Base-by-base conservation (phyloP, 2,888 invertebrate species). In the Heliconius sara region DNA sequence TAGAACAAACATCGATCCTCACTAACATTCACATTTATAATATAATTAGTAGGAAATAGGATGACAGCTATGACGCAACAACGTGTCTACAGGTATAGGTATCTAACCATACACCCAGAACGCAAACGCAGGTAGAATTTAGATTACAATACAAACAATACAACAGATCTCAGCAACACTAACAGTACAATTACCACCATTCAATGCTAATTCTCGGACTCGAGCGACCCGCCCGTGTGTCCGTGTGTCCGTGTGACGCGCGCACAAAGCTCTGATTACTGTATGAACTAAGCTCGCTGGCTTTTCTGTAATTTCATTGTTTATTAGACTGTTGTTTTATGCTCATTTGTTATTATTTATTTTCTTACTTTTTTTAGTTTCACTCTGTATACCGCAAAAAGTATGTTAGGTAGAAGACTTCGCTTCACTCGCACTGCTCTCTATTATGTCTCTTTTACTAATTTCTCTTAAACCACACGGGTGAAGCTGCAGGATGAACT, bases 181-280 rank as follows among this genome's bases (percentile, higher is more conserved):
- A 75, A 65, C 75, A 66, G 75, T 66, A 75, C 65, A 75, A 75
- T 75, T 75, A 75, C 13, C 43, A 27, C 75, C 47, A 63, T 75
- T 75, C 75, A 66, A 66, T 47, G 75, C 65, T 75, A 75, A 75
- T 75, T 75, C 65, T 75, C 75, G 10, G 39, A 47, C 10, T 65
- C 13, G 63, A 30, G 39, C 30, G 73, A 65, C 63, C 74, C 43
- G n/a, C 4, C 60, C 27, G 19, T 13, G 22, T 2, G 57, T 2
- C 52, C 19, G 52, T 19, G 19, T 16, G 52, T 19, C 57, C 57
- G n/a, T 60, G 60, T 60, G n/a, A 60, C 60, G 60, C 60, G 63
- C 39, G 65, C 10, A 60, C 60, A 74, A 60, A 65, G 63, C 75
- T 19, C 65, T 75, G 65, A 75, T 75, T 65, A 65, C 75, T 27